Evolutionary conservation across 2,797 vertebrate genomes (phyloP), one percentile per base, ranked within the genome.

Genomic region (Rhinatrema bivittatum): DNA sequence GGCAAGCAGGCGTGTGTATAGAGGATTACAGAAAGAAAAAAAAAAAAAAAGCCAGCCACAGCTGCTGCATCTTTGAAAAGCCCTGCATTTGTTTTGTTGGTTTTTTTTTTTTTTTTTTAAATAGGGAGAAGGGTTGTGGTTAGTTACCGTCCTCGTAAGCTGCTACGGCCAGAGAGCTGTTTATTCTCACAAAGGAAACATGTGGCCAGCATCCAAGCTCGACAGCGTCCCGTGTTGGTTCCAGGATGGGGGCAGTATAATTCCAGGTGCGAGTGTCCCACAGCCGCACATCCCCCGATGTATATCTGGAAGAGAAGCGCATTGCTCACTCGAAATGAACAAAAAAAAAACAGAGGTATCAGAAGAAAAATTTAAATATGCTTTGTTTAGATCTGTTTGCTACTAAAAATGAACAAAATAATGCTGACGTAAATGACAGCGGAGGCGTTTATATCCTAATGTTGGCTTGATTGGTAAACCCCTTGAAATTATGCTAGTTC

Each of bases 201-300:
- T 80, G 73, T 25, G 90, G 89, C 50, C 68, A 73, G 7, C 82
- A 74, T 25, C 78, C 81, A 32, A 79, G 68, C 54, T 79, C 76
- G 2, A 39, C 55, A 7, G 73, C 65, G 53, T 77, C 68, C 1
- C 68, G 54, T 50, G 74, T 68, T 0, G 87, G 42, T 56, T 84
- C 86, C 65, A 99, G 77, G 69, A 78, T 79, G 20, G 88, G 88
- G 25, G 91, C 81, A 1, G 68, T 22, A 3, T 86, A 79, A 81
- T 94, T 91, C 90, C 92, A 95, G 74, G 90, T 85, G 62, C 89
- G 73, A 1, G 91, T 94, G 57, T 98, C 89, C 95, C 95, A 99
- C 65, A 99, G 69, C 49, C 91, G 69, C 57, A 96, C 91, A 5
- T 93, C 92, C 31, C 94, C 95, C 1, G 94, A 96, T 1, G 86